Conservation (phyloP, 2,888 invertebrate genomes). For the Drosophila leonis region DNA sequence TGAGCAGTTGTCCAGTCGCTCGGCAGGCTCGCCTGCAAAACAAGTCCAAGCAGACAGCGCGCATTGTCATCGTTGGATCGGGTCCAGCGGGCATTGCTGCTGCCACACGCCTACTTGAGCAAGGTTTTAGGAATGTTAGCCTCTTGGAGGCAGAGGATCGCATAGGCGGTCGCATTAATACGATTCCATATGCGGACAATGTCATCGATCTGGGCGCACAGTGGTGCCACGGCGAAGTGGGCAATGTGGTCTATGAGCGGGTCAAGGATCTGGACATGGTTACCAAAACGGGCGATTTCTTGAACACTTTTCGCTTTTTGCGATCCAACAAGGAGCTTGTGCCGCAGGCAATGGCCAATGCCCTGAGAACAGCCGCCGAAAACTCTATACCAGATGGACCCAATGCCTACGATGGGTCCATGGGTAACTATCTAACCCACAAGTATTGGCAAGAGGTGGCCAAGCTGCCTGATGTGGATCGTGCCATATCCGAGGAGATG, state of each 20-base stretch:
- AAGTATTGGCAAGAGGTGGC: conserved; percentile 69
- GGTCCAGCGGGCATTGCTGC: conserved; percentile 85
- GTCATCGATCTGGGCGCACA: conserved; percentile 91
- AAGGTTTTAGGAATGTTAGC: conserved; percentile 85
- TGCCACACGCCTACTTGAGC: conserved; percentile 83
- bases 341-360: conserved; percentile 69
- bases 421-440: conserved; percentile 79
- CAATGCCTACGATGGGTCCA: conserved; percentile 69
- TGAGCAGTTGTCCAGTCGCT: conserved; percentile 29
- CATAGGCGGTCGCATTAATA: conserved; percentile 88
- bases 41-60: conserved; percentile 59
- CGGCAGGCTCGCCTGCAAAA: not conserved
- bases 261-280: conserved; percentile 83
- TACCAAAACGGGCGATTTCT: conserved; percentile 61
- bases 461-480: conserved; percentile 73
- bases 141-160: conserved; percentile 88
- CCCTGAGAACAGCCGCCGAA: conserved; percentile 23
- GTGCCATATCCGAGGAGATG: conserved; percentile 85
- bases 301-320: conserved; percentile 66
- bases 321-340: conserved; percentile 84
- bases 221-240: conserved; percentile 89
- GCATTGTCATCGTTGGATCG: conserved; percentile 84
- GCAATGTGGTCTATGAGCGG: conserved; percentile 87
- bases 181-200: conserved; percentile 86
- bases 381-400: conserved; percentile 10